Percentiles rank a stretch among this genome's conserved stretches.
These are phyloP conservation scores for Sarcophaga caerulescens DNA, from an alignment of 2,888 invertebrate species.

Conservation along the genomic window DNA sequence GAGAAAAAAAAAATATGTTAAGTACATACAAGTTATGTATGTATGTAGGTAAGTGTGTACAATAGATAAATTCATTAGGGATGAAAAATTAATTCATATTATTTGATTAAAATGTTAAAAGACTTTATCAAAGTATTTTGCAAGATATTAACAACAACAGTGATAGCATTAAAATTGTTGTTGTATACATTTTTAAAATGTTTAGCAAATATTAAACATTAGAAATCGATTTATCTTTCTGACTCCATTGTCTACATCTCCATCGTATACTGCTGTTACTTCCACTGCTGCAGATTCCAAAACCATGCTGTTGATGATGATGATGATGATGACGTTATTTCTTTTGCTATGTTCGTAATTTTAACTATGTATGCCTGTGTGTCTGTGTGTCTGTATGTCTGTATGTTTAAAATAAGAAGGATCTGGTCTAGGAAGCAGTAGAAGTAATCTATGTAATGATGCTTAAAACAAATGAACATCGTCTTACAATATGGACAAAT, in stretches of 20 bases:
- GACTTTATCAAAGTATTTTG: background rate
- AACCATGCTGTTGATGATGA: background rate
- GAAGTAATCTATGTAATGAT: slow-evolving; percentile 31
- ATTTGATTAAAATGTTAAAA: background rate
- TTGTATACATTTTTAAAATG: slow-evolving; percentile 53
- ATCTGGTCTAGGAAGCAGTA: slow-evolving; percentile 13
- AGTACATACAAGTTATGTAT: background rate
- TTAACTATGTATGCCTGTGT: too few relatives aligned
- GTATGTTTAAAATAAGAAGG: background rate
- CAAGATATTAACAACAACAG: background rate
- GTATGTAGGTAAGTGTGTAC: background rate
- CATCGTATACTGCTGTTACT: background rate
- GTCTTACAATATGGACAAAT: slow-evolving; percentile 33
- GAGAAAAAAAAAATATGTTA: background rate
- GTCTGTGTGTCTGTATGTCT: too few relatives aligned
- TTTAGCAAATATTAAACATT: slow-evolving; percentile 72
- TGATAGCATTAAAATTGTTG: slow-evolving; percentile 24
- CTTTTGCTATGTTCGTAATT: background rate
- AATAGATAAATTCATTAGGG: slow-evolving; percentile 4
- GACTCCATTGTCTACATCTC: slow-evolving; percentile 15
- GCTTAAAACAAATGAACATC: slow-evolving; percentile 46
- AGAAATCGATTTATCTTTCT: slow-evolving; percentile 79
- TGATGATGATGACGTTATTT: background rate
- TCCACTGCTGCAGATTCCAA: background rate
- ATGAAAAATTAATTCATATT: slow-evolving; percentile 15